Evolutionary conservation across 2,113 vertebrate genomes (phyloP), one percentile per base, ranked within the genome.

Genomic region (Phodopus roborovskii): DNA sequence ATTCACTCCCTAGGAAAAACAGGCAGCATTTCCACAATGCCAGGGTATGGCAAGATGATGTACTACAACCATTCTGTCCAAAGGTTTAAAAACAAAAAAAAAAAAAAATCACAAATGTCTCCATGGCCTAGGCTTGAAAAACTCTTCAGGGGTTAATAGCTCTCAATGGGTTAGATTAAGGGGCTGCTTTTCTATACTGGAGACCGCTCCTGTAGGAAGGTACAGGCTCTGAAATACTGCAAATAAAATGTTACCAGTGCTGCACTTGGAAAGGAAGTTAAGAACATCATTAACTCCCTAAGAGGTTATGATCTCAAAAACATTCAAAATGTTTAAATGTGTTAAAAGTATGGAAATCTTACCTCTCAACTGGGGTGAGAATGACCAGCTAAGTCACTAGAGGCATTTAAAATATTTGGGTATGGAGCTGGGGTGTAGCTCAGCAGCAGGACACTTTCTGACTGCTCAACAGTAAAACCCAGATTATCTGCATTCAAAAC

Each of bases 1-100:
- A 93, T 30, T 83, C 66, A 70, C 83, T 87, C 87, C 86, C 53
- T 45, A 83, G 70, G 70, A 91, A 96, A 86, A 66, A 3, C 64
- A 68, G 66, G 87, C 53, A 82, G 12, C 42, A 78, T 64, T n/a
- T 88, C 75, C 87, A 89, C 12, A 4, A 39, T 22, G 73, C 17
- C 45, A 77, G 42, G 9, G 12, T 5, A 0, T 26, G 36, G 24
- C n/a, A 81, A 50, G 64, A 36, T 60, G 90, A 93, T 30, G 75
- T n/a, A 81, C 74, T n/a, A 81, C 74, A 95, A 78, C 45, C 28
- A 79, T 71, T 42, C 60, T 58, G 53, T 24, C 36, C 50, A 88
- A 83, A 93, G 82, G 36, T 70, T 66, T 20, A 86, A 58, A 95
- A 94, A 45, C 19, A 3, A 45, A 48, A 12, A 22, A 86, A 53